Evolutionary conservation across 2,113 vertebrate species (phyloP), one percentile per base, ranked within the genome.

Genomic region (Oxygymnocypris stewartii): DNA sequence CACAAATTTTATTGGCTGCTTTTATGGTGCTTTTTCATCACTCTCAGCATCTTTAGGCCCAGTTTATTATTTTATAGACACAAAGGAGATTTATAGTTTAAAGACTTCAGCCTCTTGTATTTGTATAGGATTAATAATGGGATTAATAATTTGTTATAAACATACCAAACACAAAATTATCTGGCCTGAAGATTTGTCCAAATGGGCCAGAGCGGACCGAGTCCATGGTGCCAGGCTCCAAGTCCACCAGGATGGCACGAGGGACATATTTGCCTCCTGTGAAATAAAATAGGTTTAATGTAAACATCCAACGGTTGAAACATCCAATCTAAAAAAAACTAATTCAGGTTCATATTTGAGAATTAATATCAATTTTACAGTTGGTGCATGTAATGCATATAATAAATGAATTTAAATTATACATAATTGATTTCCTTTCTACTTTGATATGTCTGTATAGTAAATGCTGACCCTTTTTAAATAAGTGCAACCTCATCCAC

Each of bases 131-230:
- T n/a, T 61, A 23, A 57, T 57, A 57, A 57, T 20, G 51, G 49
- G 13, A 51, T 51, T 16, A 57, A 20, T 8, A 23, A 23, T 59
- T 2, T 23, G 3, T n/a, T n/a, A 80, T 49, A 71, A 79, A 86
- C 94, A 92, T 88, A 95, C 94, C 94, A 81, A 95, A 95, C 73
- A 95, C 93, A 93, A 94, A 95, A 89, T 95, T 95, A 91, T 95
- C 94, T 28, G 94, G 94, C 79, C 94, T 92, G 90, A 95, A 95
- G 35, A 95, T 92, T 82, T 95, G 94, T 76, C 94, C 94, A 84
- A 95, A 95, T 0, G 94, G 94, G 35, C 94, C 94, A 0, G 94
- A 95, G 80, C 94, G 94, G 14, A 95, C 94, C 0, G 94, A 95
- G 85, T 95, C 94, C 94, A 95, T 95, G 89, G 94, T 95, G 80